Evolutionary conservation across 2,888 invertebrate genomes (phyloP).

Genomic region (Alcis repandata): DNA sequence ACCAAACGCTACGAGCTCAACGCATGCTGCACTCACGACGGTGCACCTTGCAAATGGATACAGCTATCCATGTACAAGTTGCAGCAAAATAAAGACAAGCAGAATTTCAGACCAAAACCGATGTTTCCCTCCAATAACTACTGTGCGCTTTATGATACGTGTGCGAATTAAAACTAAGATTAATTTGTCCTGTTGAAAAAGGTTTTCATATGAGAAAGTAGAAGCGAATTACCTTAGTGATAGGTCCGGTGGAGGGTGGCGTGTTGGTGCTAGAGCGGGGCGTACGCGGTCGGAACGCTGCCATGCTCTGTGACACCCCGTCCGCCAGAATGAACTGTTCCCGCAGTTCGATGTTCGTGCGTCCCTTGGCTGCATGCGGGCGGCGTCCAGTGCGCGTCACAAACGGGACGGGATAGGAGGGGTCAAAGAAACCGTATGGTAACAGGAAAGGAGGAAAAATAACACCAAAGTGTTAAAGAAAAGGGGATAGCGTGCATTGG

Average conservation of each 20-base stretch:
- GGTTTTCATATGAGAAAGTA: constrained; percentile 53
- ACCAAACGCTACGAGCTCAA: constrained; percentile 85
- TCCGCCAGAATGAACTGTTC: constrained; percentile 99
- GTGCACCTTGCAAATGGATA: constrained; percentile 82
- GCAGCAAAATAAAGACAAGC: constrained; percentile 75
- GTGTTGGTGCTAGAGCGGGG: constrained; percentile 92
- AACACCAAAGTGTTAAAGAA: constrained; percentile 80
- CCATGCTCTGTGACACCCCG: constrained; percentile 99
- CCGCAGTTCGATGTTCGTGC: constrained; percentile 99
- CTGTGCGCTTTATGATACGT: constrained; percentile 81
- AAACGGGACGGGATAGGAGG: constrained; percentile 64
- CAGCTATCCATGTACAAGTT: constrained; percentile 78
- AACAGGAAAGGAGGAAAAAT: constrained; percentile 73
- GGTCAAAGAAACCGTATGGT: constrained; percentile 79
- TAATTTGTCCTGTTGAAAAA: constrained; percentile 72
- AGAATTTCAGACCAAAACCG: constrained; percentile 79
- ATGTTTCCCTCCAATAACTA: constrained; percentile 84
- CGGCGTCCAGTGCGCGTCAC: constrained; percentile 82
- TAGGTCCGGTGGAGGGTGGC: constrained; percentile 93
- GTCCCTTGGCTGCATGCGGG: constrained; percentile 97
- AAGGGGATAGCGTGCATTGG: constrained; percentile 81
- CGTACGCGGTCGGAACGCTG: constrained; percentile 98
- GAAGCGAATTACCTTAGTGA: constrained; percentile 94
- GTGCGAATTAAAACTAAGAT: constrained; percentile 77
- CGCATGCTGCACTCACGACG: constrained; percentile 82